These are phyloP conservation scores for Cacoxenus indagator DNA, from an alignment of 2,888 invertebrate species.

Conservation along the genomic window DNA sequence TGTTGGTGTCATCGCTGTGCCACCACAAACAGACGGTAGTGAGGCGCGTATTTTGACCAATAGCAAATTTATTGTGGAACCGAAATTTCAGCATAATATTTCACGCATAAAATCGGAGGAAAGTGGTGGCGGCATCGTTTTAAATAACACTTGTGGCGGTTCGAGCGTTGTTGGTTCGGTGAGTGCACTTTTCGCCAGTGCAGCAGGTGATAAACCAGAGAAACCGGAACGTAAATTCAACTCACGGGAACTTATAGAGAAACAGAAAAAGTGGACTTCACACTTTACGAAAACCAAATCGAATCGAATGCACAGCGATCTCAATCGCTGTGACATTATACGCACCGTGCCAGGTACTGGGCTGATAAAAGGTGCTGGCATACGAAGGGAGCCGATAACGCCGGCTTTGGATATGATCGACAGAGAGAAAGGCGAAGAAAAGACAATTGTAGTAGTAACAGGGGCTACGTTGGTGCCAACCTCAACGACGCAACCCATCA, in stretches of 20 bases:
- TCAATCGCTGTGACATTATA: conserved; percentile 73
- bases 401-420: too few relatives aligned
- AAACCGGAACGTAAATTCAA: conserved; percentile 87
- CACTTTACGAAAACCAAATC: conserved; percentile 87
- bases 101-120: conserved; percentile 74
- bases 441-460: too few relatives aligned
- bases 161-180: conserved; percentile 38
- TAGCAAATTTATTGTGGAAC: conserved; percentile 66
- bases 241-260: conserved; percentile 89
- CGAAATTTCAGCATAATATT: conserved; percentile 70
- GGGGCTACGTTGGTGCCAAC: too few relatives aligned
- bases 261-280: conserved; percentile 92
- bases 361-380: conserved; percentile 69
- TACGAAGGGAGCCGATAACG: conserved; percentile 46
- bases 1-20: conserved; percentile 35
- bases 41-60: conserved; percentile 62
- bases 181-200: conserved; percentile 43
- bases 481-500: conserved; percentile 16
- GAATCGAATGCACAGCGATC: conserved; percentile 76
- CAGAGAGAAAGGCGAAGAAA: conserved; percentile 34
- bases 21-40: conserved; percentile 62
- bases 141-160: not conserved
- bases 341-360: conserved; percentile 73
- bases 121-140: not conserved
- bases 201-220: conserved; percentile 77